These are phyloP conservation scores for Siniperca chuatsi DNA, from an alignment of 2,113 vertebrate species.

Conservation along the genomic window DNA sequence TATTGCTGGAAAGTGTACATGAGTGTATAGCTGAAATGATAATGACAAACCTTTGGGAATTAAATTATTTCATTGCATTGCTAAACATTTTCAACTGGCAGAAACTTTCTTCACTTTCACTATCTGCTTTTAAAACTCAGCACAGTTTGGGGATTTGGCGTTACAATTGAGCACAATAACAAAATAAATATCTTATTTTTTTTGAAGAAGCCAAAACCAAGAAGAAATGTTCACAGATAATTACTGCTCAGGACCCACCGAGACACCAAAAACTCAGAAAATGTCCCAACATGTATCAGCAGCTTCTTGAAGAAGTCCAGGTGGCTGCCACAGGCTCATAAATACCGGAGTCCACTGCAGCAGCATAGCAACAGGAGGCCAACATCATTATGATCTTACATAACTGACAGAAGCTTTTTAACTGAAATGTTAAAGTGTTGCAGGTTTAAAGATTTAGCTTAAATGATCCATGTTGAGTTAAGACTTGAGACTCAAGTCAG, in stretches of 20 bases:
- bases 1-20: too few relatives aligned
- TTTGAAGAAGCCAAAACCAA: not conserved
- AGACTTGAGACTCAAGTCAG: not conserved
- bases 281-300: conserved; percentile 61
- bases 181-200: not conserved
- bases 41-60: too few relatives aligned
- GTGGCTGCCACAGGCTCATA: conserved; percentile 39
- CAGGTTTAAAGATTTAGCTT: not conserved
- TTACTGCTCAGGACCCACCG: conserved; percentile 2
- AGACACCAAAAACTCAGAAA: not conserved
- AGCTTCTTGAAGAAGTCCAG: conserved; percentile 44
- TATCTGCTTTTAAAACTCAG: not conserved
- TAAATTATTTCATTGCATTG: too few relatives aligned
- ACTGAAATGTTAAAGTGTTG: not conserved
- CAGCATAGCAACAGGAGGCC: conserved; percentile 4
- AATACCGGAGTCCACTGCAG: conserved; percentile 54
- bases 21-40: too few relatives aligned
- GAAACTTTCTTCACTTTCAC: not conserved
- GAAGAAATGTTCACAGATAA: not conserved
- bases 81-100: too few relatives aligned
- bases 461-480: not conserved
- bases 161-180: not conserved
- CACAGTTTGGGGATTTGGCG: not conserved
- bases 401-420: not conserved
- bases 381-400: not conserved